phyloP scores from a whole-genome alignment of 1,140 invertebrate species.

The Lepidostoma basale region DNA sequence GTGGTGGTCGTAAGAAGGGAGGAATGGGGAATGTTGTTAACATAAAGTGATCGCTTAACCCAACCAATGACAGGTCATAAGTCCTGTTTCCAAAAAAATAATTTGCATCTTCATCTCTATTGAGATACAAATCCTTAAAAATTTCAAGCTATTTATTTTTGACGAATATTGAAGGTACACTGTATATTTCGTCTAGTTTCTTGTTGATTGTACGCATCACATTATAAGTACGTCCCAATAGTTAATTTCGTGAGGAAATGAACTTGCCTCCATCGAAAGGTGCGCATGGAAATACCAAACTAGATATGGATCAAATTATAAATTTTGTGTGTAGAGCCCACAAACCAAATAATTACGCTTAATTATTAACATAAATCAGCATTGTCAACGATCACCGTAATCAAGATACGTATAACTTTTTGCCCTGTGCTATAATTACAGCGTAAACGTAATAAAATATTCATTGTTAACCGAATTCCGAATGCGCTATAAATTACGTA shows the following conservation, averaged over 20 bases:
- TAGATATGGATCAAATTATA: constrained; percentile 38
- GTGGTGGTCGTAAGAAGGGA: too few species aligned
- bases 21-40: too few species aligned
- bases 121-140: too few species aligned
- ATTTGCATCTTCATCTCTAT: too few species aligned
- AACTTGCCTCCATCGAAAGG: constrained; percentile 31
- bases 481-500: constrained; percentile 17
- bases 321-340: constrained; percentile 31
- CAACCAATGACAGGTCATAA: too few species aligned
- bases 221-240: background rate
- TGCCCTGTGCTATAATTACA: constrained; percentile 12
- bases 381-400: constrained; percentile 41
- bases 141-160: too few species aligned
- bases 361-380: constrained; percentile 44
- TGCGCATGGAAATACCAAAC: constrained; percentile 16
- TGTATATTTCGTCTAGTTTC: too few species aligned
- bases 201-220: too few species aligned
- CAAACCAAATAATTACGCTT: constrained; percentile 43
- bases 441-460: constrained; percentile 21
- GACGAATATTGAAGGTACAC: too few species aligned
- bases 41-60: too few species aligned
- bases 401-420: constrained; percentile 18
- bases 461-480: constrained; percentile 14
- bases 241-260: constrained; percentile 29
- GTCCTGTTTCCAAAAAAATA: too few species aligned